Base-by-base conservation (phyloP, 1,140 invertebrate genomes). In the Philotrypesis tridentata region DNA sequence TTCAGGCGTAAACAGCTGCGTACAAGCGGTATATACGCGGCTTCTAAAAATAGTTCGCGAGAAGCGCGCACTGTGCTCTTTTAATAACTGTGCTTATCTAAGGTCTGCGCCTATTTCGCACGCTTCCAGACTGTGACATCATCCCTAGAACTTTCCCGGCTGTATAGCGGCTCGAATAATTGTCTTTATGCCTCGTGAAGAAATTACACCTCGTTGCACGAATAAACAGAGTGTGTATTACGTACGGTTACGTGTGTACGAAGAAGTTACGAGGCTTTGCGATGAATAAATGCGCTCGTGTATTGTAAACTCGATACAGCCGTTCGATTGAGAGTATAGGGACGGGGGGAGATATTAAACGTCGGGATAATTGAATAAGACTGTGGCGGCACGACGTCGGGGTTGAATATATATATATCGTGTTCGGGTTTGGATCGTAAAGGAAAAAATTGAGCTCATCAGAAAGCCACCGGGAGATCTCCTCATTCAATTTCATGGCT, bases 401-500 rank as follows among this genome's bases (percentile, higher is more conserved):
- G 25, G n/a, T 27, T 65, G 14, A 65, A 65, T 29, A 29, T n/a
- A 65, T 65, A n/a, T n/a, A n/a, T n/a, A n/a, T n/a, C n/a, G n/a
- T 29, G 25, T 27, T 65, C 11, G 25, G 0, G 17, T 55, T 55
- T 27, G 9, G n/a, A n/a, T n/a, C n/a, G 7, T 8, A 65, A 12
- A 17, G 23, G 61, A 65, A 25, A 65, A 65, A 65, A 29, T 12
- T 25, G 23, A 12, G n/a, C 61, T 65, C 61, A 7, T 65, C 25
- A 27, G 27, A 65, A 65, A 65, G 61, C 25, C 25, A 27, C 61
- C 23, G 25, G 25, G 55, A 9, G 23, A 27, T 43, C n/a, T n/a
- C 17, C 60, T 80, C 78, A 8, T 67, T 80, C 27, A 70, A 80
- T 80, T 80, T 80, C 71, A 74, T 74, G 79, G 71, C 60, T 74